These are phyloP conservation scores for Graptemys geographica DNA, from an alignment of 2,797 vertebrate species.

Conservation along the genomic window DNA sequence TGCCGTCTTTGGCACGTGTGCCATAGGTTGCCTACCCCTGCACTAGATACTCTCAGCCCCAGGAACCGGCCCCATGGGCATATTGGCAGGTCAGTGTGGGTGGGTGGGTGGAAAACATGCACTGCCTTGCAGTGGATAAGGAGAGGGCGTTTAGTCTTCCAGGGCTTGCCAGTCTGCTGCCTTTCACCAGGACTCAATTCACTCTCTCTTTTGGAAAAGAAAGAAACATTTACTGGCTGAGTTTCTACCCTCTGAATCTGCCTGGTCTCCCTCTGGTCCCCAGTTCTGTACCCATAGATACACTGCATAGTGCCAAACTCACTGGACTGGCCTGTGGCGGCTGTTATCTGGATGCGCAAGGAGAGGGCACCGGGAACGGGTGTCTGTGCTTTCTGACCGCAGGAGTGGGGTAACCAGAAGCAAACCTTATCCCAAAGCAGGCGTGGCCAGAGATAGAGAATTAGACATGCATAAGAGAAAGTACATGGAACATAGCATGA, in stretches of 20 bases:
- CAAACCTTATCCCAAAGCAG: neutral
- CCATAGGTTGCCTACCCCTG: neutral
- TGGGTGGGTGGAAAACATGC: fast-evolving
- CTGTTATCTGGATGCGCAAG: neutral
- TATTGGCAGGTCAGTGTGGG: fast-evolving
- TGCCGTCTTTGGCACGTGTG: no score
- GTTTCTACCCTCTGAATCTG: neutral
- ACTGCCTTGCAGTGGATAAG: neutral
- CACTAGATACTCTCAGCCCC: neutral
- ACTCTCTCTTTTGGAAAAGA: neutral
- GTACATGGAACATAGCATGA: neutral
- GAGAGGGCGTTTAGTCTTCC: neutral
- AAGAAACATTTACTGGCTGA: neutral
- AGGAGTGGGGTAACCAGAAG: neutral
- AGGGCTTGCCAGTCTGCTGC: neutral
- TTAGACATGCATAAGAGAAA: neutral
- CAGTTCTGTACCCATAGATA: neutral
- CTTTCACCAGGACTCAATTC: neutral
- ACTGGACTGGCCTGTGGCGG: neutral
- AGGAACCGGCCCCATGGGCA: fast-evolving
- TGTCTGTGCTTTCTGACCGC: neutral
- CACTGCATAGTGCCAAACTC: fast-evolving
- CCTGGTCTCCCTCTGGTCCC: neutral
- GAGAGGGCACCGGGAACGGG: neutral
- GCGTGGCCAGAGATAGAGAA: neutral